Conservation (phyloP, 2,888 invertebrate genomes). For the Spicauda simplicius region DNA sequence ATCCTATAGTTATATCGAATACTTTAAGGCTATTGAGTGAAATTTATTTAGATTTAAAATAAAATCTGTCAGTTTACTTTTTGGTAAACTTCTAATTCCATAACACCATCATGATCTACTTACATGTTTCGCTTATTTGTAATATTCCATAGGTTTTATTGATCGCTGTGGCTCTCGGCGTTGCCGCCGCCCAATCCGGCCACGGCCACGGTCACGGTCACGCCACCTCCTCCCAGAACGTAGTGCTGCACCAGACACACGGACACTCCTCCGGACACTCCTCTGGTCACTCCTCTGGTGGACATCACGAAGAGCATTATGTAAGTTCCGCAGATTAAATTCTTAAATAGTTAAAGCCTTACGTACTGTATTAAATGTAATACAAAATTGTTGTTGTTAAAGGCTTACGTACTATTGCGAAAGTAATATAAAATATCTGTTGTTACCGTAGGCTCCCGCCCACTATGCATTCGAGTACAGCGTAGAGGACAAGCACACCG, state of each 20-base stretch:
- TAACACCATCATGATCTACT: too few species aligned
- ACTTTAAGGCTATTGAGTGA: too few species aligned
- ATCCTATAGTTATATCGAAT: too few species aligned
- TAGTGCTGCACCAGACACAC: constrained; percentile 49
- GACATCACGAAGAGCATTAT: not conserved
- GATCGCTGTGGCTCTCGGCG: constrained; percentile 46
- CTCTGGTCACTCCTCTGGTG: not conserved
- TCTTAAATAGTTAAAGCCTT: not conserved
- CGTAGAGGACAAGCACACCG: constrained; percentile 73
- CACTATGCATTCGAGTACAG: constrained; percentile 55
- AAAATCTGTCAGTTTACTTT: too few species aligned
- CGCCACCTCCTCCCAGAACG: too few species aligned
- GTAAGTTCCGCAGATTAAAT: not conserved
- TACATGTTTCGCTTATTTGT: too few species aligned
- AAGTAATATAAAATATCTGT: not conserved
- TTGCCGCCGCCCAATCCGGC: constrained; percentile 31
- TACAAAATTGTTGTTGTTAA: not conserved
- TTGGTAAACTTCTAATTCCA: too few species aligned
- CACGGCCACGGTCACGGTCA: constrained; percentile 47
- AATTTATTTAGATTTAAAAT: too few species aligned
- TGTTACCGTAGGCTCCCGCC: constrained; percentile 21
- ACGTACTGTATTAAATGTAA: not conserved
- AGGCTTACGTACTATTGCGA: too few species aligned
- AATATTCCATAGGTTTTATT: constrained; percentile 36
- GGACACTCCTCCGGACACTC: constrained; percentile 44